Percentiles rank a stretch among this genome's conserved stretches.
phyloP scores from a whole-genome alignment of 2,797 vertebrate genomes.

The Acomys russatus region DNA sequence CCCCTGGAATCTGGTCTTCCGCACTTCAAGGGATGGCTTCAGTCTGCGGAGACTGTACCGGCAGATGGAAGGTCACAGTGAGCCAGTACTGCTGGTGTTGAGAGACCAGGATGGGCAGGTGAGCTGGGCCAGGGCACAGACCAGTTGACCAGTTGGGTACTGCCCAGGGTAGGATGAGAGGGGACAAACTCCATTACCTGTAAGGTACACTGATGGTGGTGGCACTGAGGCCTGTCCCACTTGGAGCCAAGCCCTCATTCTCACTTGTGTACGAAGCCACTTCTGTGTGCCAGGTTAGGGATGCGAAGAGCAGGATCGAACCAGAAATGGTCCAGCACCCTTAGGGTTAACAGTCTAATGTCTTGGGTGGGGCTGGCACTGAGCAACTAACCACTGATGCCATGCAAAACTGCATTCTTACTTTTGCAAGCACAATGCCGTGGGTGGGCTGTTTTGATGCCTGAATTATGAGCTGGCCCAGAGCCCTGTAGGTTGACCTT shows the following conservation, averaged over 20 bases:
- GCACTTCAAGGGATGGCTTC: conserved; percentile 82
- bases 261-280: too few species aligned
- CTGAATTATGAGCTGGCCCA: neutral
- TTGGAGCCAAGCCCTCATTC: neutral
- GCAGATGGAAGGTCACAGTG: conserved; percentile 66
- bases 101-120: conserved; percentile 86
- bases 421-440: neutral
- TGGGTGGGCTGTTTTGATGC: neutral
- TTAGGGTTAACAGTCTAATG: neutral
- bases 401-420: neutral
- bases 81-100: conserved; percentile 83
- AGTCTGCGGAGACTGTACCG: conserved; percentile 86
- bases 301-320: neutral
- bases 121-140: neutral
- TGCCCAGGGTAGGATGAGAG: neutral
- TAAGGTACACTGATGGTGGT: neutral
- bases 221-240: neutral
- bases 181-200: neutral
- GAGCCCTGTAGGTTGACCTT: neutral
- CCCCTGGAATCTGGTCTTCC: conserved; percentile 85
- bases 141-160: neutral
- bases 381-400: neutral
- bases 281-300: neutral
- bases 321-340: neutral
- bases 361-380: neutral